Conservation (phyloP, 2,888 invertebrate species). For the Dicycla oo region DNA sequence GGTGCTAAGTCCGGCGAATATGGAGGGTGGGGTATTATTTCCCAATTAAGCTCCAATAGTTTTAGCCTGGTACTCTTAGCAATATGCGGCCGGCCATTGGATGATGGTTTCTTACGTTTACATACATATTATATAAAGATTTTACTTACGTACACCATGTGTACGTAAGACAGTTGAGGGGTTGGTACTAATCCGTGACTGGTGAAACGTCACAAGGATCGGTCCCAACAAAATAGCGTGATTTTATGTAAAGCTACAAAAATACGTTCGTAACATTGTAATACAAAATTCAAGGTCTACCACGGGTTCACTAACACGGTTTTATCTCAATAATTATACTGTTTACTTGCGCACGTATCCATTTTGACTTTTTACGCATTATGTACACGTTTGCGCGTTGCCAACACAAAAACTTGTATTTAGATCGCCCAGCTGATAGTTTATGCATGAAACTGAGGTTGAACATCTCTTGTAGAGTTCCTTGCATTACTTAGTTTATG, state of each 20-base stretch:
- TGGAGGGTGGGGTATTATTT: too few species aligned
- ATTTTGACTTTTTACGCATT: conserved; percentile 65
- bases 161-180: too few species aligned
- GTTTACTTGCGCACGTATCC: conserved; percentile 60
- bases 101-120: too few species aligned
- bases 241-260: conserved; percentile 23
- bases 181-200: background rate
- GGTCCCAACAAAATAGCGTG: background rate
- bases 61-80: too few species aligned
- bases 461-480: conserved; percentile 31
- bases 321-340: conserved; percentile 60
- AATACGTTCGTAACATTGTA: conserved; percentile 19
- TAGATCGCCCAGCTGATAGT: conserved; percentile 56
- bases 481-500: conserved; percentile 2
- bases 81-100: too few species aligned
- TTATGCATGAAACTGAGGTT: conserved; percentile 46
- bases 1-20: too few species aligned
- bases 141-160: too few species aligned
- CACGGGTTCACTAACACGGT: conserved; percentile 57
- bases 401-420: conserved; percentile 55
- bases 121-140: too few species aligned
- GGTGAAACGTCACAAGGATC: background rate
- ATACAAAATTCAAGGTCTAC: conserved; percentile 55
- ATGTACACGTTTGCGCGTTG: conserved; percentile 51
- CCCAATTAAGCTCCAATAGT: too few species aligned